Percentiles rank a stretch among this genome's conserved stretches.
phyloP scores from a whole-genome alignment of 2,113 vertebrate genomes.

The Terrapene triunguis region DNA sequence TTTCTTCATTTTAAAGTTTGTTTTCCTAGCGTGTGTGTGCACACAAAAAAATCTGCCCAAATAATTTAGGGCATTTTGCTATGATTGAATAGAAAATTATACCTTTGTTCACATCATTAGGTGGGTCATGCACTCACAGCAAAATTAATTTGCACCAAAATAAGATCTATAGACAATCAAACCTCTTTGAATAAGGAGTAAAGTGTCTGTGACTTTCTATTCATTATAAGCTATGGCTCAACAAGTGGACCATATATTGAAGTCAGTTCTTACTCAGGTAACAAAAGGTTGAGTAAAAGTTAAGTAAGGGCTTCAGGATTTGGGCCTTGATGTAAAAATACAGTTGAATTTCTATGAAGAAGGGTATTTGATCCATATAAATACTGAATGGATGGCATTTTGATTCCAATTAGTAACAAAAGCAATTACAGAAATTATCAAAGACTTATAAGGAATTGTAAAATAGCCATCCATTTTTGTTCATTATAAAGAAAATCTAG shows the following conservation, averaged over 20 bases:
- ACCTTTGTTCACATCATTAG: background rate
- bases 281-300: background rate
- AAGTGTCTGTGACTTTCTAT: background rate
- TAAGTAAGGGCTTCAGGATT: background rate
- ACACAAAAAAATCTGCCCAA: background rate
- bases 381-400: background rate
- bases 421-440: background rate
- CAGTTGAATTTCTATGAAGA: background rate
- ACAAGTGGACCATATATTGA: background rate
- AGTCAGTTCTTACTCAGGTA: background rate
- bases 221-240: background rate
- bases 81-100: background rate
- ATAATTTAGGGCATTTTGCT: background rate
- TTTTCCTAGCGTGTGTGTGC: constrained; percentile 38
- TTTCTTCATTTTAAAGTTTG: constrained; percentile 46
- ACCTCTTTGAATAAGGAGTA: background rate
- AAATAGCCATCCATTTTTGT: background rate
- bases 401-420: background rate
- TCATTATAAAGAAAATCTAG: accelerated
- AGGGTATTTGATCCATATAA: background rate
- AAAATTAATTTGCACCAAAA: background rate
- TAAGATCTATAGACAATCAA: background rate
- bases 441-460: background rate
- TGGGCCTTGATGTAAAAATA: background rate
- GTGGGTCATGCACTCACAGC: background rate